Conservation (phyloP, 2,888 invertebrate species). For the Lampropteryx suffumata region DNA sequence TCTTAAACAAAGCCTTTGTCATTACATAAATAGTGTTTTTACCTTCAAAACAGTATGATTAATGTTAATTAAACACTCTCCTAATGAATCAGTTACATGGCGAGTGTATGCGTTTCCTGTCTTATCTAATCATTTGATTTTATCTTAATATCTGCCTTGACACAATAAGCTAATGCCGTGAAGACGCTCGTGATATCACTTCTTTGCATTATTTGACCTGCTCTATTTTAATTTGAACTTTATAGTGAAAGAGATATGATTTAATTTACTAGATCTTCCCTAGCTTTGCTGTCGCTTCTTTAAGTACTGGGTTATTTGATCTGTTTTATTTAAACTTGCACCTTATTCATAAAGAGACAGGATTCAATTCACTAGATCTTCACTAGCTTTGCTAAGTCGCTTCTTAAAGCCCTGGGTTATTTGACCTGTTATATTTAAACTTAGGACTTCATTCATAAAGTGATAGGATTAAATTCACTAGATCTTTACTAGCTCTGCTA, state of each 20-base stretch:
- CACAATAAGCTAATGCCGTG: constrained; percentile 10
- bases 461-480: too few species aligned
- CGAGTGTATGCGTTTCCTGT: constrained; percentile 6
- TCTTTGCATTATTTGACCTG: background rate
- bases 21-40: background rate
- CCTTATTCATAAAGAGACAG: too few species aligned
- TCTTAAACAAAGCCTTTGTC: constrained; percentile 7
- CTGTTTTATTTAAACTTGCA: too few species aligned
- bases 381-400: too few species aligned
- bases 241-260: background rate
- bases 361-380: too few species aligned
- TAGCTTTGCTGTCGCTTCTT: too few species aligned
- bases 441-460: too few species aligned
- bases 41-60: constrained; percentile 6
- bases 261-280: too few species aligned
- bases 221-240: background rate
- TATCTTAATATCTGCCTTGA: constrained; percentile 12
- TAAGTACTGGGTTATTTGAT: too few species aligned
- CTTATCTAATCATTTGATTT: constrained; percentile 6
- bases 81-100: constrained; percentile 17
- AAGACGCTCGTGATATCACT: constrained; percentile 15
- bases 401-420: too few species aligned
- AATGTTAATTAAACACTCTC: background rate
- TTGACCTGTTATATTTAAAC: too few species aligned
- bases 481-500: too few species aligned